phyloP scores from a whole-genome alignment of 2,797 vertebrate genomes.

The Benthosema pterotum region DNA sequence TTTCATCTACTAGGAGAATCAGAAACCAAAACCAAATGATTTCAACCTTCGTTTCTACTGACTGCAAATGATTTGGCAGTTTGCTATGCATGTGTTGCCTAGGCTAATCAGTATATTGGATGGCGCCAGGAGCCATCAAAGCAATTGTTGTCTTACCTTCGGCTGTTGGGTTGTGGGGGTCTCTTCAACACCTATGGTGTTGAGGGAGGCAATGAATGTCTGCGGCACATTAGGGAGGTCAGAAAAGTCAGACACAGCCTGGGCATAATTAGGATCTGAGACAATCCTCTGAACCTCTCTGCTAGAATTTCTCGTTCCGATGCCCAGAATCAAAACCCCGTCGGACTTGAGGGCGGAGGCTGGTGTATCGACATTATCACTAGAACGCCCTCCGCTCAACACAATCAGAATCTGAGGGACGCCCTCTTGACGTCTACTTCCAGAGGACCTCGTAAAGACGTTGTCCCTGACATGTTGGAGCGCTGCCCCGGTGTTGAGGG shows the following conservation, averaged over 20 bases:
- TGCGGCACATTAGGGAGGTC: conserved; percentile 32
- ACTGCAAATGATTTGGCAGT: too few species aligned
- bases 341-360: conserved; percentile 13
- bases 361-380: conserved; percentile 27
- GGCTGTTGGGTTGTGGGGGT: neutral
- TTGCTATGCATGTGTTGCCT: too few species aligned
- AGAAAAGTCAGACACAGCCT: conserved; percentile 15
- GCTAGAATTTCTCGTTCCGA: conserved; percentile 61
- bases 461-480: conserved; percentile 27
- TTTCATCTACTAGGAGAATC: too few species aligned
- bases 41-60: too few species aligned
- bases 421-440: conserved; percentile 23
- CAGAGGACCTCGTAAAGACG: conserved; percentile 24
- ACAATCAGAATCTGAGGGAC: conserved; percentile 35
- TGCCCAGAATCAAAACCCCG: conserved; percentile 14
- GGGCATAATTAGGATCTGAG: conserved; percentile 7
- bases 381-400: conserved; percentile 26
- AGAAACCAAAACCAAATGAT: too few species aligned
- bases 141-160: conserved; percentile 3
- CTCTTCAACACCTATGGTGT: conserved; percentile 5
- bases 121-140: neutral
- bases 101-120: too few species aligned
- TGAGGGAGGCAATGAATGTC: conserved; percentile 23
- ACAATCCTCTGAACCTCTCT: conserved; percentile 19
- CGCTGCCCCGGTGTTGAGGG: conserved; percentile 29